Evolutionary conservation across 2,888 invertebrate genomes (phyloP).

Genomic region (Hypselothyrea guttata): DNA sequence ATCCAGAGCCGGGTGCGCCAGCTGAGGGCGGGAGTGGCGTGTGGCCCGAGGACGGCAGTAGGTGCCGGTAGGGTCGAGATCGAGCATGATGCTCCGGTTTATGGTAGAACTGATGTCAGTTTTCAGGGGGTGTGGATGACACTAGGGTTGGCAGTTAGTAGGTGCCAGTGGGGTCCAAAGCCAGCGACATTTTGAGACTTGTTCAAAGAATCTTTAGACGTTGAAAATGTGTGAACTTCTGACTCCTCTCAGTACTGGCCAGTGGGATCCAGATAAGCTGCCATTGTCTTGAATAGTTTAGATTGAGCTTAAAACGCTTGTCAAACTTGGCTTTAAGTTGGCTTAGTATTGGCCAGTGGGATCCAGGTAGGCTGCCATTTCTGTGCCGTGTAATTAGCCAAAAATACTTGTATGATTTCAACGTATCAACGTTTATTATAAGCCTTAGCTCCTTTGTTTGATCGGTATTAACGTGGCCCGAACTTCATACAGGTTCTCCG

Average conservation of each 20-base stretch:
- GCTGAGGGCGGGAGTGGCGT: constrained; percentile 60
- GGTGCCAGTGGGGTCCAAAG: constrained; percentile 81
- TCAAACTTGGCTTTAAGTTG: background rate
- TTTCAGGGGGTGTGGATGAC: background rate
- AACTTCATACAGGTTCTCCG: constrained; percentile 63
- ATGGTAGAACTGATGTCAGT: no score
- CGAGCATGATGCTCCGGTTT: no score
- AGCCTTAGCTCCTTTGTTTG: constrained; percentile 55
- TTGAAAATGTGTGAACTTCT: background rate
- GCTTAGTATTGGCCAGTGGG: constrained; percentile 81
- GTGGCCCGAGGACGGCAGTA: constrained; percentile 78
- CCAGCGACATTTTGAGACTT: constrained; percentile 75
- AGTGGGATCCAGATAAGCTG: constrained; percentile 80
- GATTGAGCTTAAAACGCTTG: background rate
- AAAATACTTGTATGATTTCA: constrained; percentile 65
- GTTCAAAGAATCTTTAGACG: constrained; percentile 13
- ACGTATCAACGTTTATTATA: constrained; percentile 26
- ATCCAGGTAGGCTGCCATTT: constrained; percentile 80
- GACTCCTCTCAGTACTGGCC: constrained; percentile 79
- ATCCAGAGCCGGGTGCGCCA: constrained; percentile 65
- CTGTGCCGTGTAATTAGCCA: constrained; percentile 54
- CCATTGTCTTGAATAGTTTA: constrained; percentile 65
- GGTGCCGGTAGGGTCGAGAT: constrained; percentile 79
- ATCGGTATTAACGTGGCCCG: constrained; percentile 50
- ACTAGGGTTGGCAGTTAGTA: constrained; percentile 55